Evolutionary conservation across 2,888 invertebrate species (phyloP), one percentile per base, ranked within the genome.

Genomic region (Euphydryas editha): DNA sequence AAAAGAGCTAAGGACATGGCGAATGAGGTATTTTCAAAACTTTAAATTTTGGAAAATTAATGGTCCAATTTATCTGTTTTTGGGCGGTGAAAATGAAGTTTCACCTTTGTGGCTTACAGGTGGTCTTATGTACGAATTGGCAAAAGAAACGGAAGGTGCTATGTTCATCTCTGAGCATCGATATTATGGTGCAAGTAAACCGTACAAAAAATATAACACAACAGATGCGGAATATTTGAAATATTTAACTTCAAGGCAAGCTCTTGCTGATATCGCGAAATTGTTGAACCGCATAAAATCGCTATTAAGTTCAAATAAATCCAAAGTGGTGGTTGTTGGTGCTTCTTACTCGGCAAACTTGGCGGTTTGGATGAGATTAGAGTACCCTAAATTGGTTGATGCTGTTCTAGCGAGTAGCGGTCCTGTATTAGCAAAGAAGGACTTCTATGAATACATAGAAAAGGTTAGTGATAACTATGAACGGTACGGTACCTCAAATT

Each of bases 281-380:
- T 69, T 91, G 13, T 65, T 92, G 55, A 69, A 74, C 63, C 57
- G 57, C 46, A 80, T 90, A 8, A 87, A 86, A 77, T 70, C 71
- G n/a, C 68, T 68, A 18, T 73, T 78, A 0, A 62, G 72, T 18
- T 90, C 78, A 69, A 74, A 72, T 4, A 72, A 72, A 1, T 88
- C 89, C 1, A 90, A 90, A 78, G 82, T 90, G 0, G 85, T 92
- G 0, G 82, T 87, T 1, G 77, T 91, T 24, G 92, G 91, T 42
- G 90, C 90, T 11, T 91, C 90, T 2, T 91, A 92, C 62, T 79
- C 89, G 1, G 91, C 88, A 7, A 92, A 90, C 63, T 80, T 92
- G 70, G 91, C 92, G 21, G 88, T 87, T 1, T 91, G 91, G 91
- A 83, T 90, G 81, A 85, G 78, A 71, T 70, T 87, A 1, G 55